phyloP scores from a whole-genome alignment of 2,888 invertebrate species.

The Drosophila formosana region DNA sequence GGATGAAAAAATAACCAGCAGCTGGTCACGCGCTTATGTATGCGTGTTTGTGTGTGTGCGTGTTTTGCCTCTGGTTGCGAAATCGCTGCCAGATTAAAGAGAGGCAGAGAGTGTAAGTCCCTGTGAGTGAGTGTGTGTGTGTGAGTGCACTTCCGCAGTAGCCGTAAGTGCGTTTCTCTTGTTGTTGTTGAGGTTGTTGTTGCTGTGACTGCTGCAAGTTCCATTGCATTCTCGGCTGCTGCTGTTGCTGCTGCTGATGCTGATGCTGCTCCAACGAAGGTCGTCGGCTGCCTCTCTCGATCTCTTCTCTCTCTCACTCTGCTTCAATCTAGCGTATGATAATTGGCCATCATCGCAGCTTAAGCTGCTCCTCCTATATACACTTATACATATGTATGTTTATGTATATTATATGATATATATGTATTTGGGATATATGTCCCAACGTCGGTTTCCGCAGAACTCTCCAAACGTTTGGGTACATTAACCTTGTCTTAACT shows the following conservation, averaged over 20 bases:
- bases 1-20: conserved; percentile 42
- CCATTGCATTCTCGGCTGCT: conserved; percentile 48
- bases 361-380: conserved; percentile 43
- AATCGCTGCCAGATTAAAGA: conserved; percentile 47
- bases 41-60: conserved; percentile 20
- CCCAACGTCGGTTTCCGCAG: conserved; percentile 71
- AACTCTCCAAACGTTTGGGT: conserved; percentile 80
- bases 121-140: conserved; percentile 18
- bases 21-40: conserved; percentile 71
- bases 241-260: conserved; percentile 4
- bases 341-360: conserved; percentile 41
- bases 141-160: conserved; percentile 70
- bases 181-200: conserved; percentile 34
- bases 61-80: conserved; percentile 38
- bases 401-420: conserved; percentile 40
- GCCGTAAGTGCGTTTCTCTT: conserved; percentile 4
- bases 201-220: conserved; percentile 51
- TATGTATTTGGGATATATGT: conserved; percentile 43
- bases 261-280: conserved; percentile 60
- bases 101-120: conserved; percentile 29
- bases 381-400: conserved; percentile 54
- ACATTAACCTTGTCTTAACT: conserved; percentile 62
- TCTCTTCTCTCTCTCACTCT: conserved; percentile 21
- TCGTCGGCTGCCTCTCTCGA: conserved; percentile 36
- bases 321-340: conserved; percentile 35